A percentile compares a stretch with the other conserved stretches of the same genome.
These are phyloP conservation scores for Drosophila affinis DNA, from an alignment of 2,888 invertebrate species.

Conservation along the genomic window DNA sequence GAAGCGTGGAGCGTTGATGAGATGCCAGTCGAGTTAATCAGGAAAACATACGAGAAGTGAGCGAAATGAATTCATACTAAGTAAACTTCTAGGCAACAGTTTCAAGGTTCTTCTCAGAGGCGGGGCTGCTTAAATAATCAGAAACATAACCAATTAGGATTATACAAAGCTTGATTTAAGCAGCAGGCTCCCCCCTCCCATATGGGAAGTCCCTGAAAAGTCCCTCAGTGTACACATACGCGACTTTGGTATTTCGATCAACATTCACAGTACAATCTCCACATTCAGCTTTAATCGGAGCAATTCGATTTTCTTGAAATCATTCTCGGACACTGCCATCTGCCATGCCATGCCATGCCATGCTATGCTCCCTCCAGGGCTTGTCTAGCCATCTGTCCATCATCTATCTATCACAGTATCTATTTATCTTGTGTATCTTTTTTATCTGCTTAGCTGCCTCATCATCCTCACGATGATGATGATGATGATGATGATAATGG, in stretches of 20 bases:
- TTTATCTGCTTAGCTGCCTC: slow-evolving; percentile 54
- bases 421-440: slow-evolving; percentile 62
- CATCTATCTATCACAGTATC: slow-evolving; percentile 51
- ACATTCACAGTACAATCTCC: too few relatives aligned
- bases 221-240: too few relatives aligned
- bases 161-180: slow-evolving; percentile 14
- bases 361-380: background rate
- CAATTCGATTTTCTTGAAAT: background rate
- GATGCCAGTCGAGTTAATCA: slow-evolving; percentile 48
- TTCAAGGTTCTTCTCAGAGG: slow-evolving; percentile 13
- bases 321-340: background rate
- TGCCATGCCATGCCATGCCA: background rate
- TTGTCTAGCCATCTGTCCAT: slow-evolving; percentile 34
- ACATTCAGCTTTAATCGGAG: background rate
- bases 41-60: slow-evolving; percentile 32
- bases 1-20: slow-evolving; percentile 34
- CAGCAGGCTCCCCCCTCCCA: background rate
- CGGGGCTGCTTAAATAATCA: slow-evolving; percentile 28
- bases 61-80: slow-evolving; percentile 21
- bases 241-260: too few relatives aligned
- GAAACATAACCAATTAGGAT: slow-evolving; percentile 36
- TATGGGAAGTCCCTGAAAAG: background rate
- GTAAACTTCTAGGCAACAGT: slow-evolving; percentile 15
- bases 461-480: slow-evolving; percentile 25
- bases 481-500: background rate